Evolutionary conservation across 2,797 vertebrate genomes (phyloP), one percentile per base, ranked within the genome.

Genomic region (Amniataba percoides): DNA sequence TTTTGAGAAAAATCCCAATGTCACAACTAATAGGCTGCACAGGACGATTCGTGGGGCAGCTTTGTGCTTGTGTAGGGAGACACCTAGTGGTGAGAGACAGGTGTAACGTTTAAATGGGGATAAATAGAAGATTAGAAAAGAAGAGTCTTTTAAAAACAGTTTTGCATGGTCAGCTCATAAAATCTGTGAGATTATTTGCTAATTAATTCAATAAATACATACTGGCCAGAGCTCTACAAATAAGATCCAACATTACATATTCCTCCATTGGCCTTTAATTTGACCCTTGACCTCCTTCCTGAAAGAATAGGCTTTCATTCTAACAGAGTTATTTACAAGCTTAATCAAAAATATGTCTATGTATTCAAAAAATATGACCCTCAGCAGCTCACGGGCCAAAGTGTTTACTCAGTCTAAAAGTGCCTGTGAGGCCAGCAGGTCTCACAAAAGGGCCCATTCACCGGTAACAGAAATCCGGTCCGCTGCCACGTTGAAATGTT

Each of bases 391-490:
- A 14, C 81, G 18, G 6, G n/a, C 59, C 57, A 72, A 63, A 23
- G n/a, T 87, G 86, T 91, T 91, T 87, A 91, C 89, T 31, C 83
- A 73, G n/a, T 13, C 81, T 64, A 48, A 57, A 80, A 74, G 70
- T 25, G 79, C 49, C 73, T 64, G 46, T 21, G 64, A 74, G 82
- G 73, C 80, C 27, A 63, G 78, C 79, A 84, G 76, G 82, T 71
- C 85, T 51, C 74, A 94, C 94, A 95, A 92, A 93, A 85, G 88
- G 88, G 58, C 65, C 81, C 83, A 85, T 94, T 95, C 81, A 94
- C 42, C 12, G 40, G 88, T 43, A 82, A 80, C 75, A 68, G 71
- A 78, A 89, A 74, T 40, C 65, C 59, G 5, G 63, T 53, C 27
- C 70, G 19, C 69, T 90, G 93, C 94, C 94, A 93, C 93, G 90